Percentiles rank a stretch among this genome's conserved stretches.
Evolutionary conservation across 2,113 vertebrate species (phyloP).

Genomic region (Pavo muticus): DNA sequence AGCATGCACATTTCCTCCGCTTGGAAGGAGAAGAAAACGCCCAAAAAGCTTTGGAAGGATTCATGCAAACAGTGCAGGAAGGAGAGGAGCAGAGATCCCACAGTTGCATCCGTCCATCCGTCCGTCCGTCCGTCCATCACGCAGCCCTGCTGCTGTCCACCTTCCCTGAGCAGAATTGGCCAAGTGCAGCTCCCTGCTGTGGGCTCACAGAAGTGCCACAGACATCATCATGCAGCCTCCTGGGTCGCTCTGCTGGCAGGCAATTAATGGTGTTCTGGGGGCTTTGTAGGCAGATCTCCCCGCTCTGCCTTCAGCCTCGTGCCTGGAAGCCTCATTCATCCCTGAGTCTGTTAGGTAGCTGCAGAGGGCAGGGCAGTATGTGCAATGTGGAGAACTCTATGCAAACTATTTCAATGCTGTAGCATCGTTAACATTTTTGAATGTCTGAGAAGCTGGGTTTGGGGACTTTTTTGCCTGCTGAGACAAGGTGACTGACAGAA

Average conservation of each 20-base stretch:
- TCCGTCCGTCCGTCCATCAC: no score
- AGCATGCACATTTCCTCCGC: not conserved
- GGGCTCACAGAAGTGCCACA: not conserved
- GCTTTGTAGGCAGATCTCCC: not conserved
- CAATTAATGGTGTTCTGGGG: rapidly evolving
- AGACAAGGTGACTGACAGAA: slow-evolving; percentile 55
- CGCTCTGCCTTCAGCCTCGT: not conserved
- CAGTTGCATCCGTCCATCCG: not conserved
- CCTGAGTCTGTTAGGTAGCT: not conserved
- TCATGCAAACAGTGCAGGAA: not conserved
- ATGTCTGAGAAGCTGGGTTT: slow-evolving; percentile 36
- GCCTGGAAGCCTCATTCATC: not conserved
- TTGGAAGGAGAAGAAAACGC: not conserved
- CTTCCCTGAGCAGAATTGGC: not conserved
- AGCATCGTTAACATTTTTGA: slow-evolving; percentile 12
- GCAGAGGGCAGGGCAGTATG: slow-evolving; percentile 22
- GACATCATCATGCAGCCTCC: not conserved
- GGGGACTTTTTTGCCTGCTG: not conserved
- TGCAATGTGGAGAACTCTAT: not conserved
- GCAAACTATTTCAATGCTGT: slow-evolving; percentile 26
- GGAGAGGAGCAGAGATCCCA: not conserved
- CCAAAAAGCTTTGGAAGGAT: not conserved
- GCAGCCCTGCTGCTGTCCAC: not conserved
- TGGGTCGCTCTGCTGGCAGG: not conserved
- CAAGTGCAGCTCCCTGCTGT: not conserved